phyloP scores from a whole-genome alignment of 2,888 invertebrate genomes.

The Stenotaenia linearis region DNA sequence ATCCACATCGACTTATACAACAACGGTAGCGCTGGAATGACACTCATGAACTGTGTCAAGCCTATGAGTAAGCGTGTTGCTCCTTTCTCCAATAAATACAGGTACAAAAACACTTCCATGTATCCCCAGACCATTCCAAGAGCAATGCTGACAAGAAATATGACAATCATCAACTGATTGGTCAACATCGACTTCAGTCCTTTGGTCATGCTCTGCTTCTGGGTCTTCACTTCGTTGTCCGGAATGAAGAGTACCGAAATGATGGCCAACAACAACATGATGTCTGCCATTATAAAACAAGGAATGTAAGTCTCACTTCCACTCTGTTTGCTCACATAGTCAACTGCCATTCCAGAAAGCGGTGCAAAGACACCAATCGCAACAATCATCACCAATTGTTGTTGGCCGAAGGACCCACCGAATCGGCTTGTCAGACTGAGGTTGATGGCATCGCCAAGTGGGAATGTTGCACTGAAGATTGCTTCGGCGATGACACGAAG shows the following conservation, averaged over 20 bases:
- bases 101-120: conserved; percentile 64
- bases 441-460: conserved; percentile 82
- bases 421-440: conserved; percentile 77
- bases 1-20: conserved; percentile 73
- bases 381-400: conserved; percentile 48
- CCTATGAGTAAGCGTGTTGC: conserved; percentile 59
- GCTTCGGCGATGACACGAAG: conserved; percentile 73
- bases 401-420: conserved; percentile 49
- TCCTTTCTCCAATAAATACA: conserved; percentile 58
- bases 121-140: conserved; percentile 84
- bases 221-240: neutral
- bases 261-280: conserved; percentile 41
- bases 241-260: conserved; percentile 38
- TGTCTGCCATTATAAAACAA: conserved; percentile 40
- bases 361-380: conserved; percentile 47
- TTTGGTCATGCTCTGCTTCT: conserved; percentile 35
- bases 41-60: conserved; percentile 61
- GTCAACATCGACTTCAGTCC: conserved; percentile 57
- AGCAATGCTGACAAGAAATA: conserved; percentile 72
- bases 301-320: conserved; percentile 38
- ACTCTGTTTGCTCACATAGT: conserved; percentile 36
- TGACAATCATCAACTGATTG: conserved; percentile 71
- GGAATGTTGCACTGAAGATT: conserved; percentile 75
- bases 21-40: conserved; percentile 63
- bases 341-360: conserved; percentile 39